These are phyloP conservation scores for Dolomedes plantarius DNA, from an alignment of 2,888 invertebrate genomes.

Conservation along the genomic window DNA sequence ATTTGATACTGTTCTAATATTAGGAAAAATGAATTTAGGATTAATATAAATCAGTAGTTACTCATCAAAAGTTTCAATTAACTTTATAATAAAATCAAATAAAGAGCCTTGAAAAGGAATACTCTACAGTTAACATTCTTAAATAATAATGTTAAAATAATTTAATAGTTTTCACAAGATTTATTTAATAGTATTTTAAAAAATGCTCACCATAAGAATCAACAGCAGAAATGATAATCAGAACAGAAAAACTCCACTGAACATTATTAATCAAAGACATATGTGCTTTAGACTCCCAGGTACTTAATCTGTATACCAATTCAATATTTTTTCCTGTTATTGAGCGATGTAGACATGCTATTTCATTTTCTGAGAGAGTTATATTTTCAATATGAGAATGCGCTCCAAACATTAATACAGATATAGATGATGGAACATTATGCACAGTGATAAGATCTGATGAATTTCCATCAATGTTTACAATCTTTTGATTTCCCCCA, in stretches of 20 bases:
- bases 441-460: background rate
- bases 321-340: conserved; percentile 45
- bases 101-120: no score
- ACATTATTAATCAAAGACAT: conserved; percentile 31
- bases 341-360: conserved; percentile 9
- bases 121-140: no score
- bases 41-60: no score
- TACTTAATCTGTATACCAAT: conserved; percentile 19
- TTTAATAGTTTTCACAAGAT: no score
- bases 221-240: conserved; percentile 9
- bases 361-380: conserved; percentile 27
- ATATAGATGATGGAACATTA: conserved; percentile 14
- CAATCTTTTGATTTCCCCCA: conserved; percentile 17
- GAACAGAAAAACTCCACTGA: conserved; percentile 1
- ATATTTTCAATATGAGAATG: conserved; percentile 30
- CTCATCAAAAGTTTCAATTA: no score
- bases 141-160: no score
- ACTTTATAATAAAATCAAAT: no score
- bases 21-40: no score
- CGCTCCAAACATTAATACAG: conserved; percentile 18
- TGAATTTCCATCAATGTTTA: background rate
- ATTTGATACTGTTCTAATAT: no score
- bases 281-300: conserved; percentile 25
- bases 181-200: no score
- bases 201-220: conserved; percentile 42